These are phyloP conservation scores for Lithophane ornitopus DNA, from an alignment of 2,888 invertebrate species.

Conservation along the genomic window DNA sequence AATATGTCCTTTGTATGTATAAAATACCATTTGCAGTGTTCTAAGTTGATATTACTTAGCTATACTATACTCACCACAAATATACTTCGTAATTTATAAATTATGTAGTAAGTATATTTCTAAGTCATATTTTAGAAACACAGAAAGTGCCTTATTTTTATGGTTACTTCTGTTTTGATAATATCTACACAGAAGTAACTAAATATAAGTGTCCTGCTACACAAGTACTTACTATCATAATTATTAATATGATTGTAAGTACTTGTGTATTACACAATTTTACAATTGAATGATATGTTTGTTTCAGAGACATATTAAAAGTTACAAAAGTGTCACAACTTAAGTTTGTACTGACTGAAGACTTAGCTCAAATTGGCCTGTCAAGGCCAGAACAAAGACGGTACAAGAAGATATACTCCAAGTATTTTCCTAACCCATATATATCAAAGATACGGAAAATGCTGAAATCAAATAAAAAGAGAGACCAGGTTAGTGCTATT, in stretches of 20 bases:
- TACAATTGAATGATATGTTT: slow-evolving; percentile 48
- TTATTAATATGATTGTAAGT: not conserved
- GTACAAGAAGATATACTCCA: slow-evolving; percentile 97
- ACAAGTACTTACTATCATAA: too few relatives aligned
- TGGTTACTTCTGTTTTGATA: not conserved
- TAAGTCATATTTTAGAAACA: too few relatives aligned
- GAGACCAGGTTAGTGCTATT: slow-evolving; percentile 83
- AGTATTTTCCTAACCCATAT: slow-evolving; percentile 98
- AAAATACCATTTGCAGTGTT: not conserved
- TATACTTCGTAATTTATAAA: too few relatives aligned
- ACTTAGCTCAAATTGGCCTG: slow-evolving; percentile 97
- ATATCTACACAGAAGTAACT: not conserved
- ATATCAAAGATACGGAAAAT: slow-evolving; percentile 97
- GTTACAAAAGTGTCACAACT: slow-evolving; percentile 96
- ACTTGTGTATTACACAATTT: slow-evolving; percentile 5
- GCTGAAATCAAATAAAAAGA: slow-evolving; percentile 91
- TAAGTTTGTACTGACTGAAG: slow-evolving; percentile 98
- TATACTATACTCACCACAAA: too few relatives aligned
- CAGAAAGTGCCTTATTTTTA: not conserved
- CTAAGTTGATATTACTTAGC: not conserved
- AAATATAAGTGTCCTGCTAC: too few relatives aligned
- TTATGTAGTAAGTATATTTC: too few relatives aligned
- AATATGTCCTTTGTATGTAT: too few relatives aligned
- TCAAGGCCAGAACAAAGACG: slow-evolving; percentile 98
- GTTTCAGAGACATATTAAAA: slow-evolving; percentile 96